A percentile compares a stretch with the other conserved stretches of the same genome.
These are phyloP conservation scores for Eulemur rubriventer DNA, from an alignment of 2,797 vertebrate genomes.

Conservation along the genomic window DNA sequence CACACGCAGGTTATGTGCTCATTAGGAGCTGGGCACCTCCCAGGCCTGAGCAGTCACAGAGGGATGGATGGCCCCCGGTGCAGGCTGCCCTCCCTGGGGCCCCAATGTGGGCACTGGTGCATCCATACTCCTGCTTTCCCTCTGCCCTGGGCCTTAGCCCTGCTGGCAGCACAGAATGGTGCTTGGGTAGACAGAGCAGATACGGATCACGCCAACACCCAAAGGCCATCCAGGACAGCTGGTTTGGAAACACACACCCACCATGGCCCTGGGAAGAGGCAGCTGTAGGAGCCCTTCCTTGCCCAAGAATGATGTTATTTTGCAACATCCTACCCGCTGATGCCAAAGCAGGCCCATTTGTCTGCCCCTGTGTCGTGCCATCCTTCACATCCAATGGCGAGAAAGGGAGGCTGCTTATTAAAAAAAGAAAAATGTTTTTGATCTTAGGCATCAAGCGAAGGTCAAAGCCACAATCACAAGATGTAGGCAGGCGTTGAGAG, in stretches of 20 bases:
- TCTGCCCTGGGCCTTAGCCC: rapidly evolving
- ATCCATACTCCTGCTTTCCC: background rate
- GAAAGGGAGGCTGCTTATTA: background rate
- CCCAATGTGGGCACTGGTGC: rapidly evolving
- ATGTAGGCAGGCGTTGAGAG: slow-evolving; percentile 6
- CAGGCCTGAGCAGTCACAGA: background rate
- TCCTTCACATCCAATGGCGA: background rate
- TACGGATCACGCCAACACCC: rapidly evolving
- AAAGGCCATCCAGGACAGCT: background rate
- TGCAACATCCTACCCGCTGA: background rate
- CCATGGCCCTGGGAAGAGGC: background rate
- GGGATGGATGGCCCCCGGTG: rapidly evolving
- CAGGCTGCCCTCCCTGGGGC: background rate
- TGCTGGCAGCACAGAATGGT: too few species aligned
- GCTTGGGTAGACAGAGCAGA: background rate
- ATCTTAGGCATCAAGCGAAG: background rate
- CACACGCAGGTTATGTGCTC: rapidly evolving
- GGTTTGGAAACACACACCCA: background rate
- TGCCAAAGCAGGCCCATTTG: background rate
- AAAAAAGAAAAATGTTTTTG: background rate
- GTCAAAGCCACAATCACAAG: background rate
- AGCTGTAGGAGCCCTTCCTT: background rate
- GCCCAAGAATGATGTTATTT: background rate
- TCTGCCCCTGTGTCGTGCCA: background rate
- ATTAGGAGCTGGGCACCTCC: background rate